phyloP scores from a whole-genome alignment of 2,113 vertebrate genomes.

The Nicator chloris region DNA sequence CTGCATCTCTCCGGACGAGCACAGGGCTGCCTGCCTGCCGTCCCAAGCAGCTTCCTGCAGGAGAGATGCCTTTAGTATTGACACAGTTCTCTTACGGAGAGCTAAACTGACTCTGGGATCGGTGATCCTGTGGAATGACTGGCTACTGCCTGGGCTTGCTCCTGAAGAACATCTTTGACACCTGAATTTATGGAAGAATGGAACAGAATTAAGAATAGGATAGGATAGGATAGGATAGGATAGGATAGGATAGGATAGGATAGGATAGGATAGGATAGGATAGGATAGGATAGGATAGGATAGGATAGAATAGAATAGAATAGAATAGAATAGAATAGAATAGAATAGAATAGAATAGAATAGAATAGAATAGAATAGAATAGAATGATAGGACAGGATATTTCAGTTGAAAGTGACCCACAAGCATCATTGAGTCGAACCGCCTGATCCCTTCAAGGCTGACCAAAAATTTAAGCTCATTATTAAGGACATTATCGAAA shows the following conservation, averaged over 20 bases:
- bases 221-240: too few relatives aligned
- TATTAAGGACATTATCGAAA: not conserved
- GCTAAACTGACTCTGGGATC: not conserved
- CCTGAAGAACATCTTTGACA: not conserved
- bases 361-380: not conserved
- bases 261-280: not conserved
- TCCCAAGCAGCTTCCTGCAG: not conserved
- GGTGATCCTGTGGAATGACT: fast-evolving
- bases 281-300: too few relatives aligned
- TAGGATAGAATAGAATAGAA: not conserved
- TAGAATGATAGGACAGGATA: not conserved
- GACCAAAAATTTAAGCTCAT: not conserved
- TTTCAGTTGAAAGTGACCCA: not conserved
- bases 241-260: not conserved
- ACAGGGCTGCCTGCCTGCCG: too few relatives aligned
- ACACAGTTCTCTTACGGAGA: not conserved
- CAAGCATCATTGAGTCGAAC: not conserved
- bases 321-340: not conserved
- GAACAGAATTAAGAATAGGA: too few relatives aligned
- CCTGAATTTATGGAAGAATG: not conserved
- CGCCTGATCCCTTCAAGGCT: not conserved
- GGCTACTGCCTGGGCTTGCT: not conserved
- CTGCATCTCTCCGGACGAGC: fast-evolving
- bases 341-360: not conserved
- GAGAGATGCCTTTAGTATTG: not conserved